Evolutionary conservation across 1,140 invertebrate genomes (phyloP).

Genomic region (Drosophila serrata): DNA sequence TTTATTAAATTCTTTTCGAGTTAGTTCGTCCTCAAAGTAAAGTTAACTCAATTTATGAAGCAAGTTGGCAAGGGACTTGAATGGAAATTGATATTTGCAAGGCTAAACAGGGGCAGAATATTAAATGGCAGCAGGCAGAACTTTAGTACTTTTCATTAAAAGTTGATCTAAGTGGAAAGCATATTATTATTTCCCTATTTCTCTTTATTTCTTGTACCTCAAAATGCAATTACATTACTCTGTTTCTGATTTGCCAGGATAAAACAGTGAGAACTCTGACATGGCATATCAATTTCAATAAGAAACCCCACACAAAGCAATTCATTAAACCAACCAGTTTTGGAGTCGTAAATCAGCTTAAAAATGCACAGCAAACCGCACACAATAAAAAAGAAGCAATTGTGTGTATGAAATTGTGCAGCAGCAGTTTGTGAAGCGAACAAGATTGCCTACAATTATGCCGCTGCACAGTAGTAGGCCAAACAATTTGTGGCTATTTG

Average conservation of each 20-base stretch:
- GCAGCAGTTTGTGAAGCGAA: constrained; percentile 25
- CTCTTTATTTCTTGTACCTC: constrained; percentile 24
- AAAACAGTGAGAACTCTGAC: constrained; percentile 11
- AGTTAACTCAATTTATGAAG: constrained; percentile 47
- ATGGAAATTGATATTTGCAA: constrained; percentile 17
- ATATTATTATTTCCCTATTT: neutral
- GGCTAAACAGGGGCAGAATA: constrained; percentile 5
- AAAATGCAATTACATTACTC: constrained; percentile 25
- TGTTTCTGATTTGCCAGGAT: neutral
- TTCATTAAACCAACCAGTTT: constrained; percentile 46
- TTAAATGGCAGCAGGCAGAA: neutral
- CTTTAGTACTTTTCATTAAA: neutral
- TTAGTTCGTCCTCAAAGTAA: constrained; percentile 12
- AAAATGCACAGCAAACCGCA: constrained; percentile 46
- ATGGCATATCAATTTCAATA: constrained; percentile 15
- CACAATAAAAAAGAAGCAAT: constrained; percentile 18
- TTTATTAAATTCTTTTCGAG: constrained; percentile 70
- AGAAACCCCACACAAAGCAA: constrained; percentile 13
- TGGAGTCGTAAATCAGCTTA: constrained; percentile 60
- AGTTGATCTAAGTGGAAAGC: too few relatives aligned
- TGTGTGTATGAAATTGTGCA: constrained; percentile 16
- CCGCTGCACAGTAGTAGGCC: constrained; percentile 34
- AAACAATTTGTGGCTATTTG: constrained; percentile 69
- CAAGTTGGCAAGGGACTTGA: constrained; percentile 5
- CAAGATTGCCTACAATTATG: constrained; percentile 56